phyloP scores from a whole-genome alignment of 2,888 invertebrate genomes.

The Thecophora atra region DNA sequence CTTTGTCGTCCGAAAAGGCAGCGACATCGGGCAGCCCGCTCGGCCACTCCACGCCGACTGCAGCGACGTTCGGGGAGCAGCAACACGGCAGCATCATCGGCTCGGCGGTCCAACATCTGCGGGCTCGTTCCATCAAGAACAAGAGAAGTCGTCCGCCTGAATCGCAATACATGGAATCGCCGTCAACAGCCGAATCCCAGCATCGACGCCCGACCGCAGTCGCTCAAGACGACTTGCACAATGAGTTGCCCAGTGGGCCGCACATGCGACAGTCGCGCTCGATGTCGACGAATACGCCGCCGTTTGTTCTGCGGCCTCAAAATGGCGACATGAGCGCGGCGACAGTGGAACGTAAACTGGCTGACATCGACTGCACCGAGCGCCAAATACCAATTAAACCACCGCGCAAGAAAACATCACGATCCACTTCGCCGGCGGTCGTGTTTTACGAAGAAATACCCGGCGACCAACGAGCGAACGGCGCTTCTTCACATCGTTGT shows the following conservation, averaged over 20 bases:
- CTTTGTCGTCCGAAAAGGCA: slow-evolving; percentile 65
- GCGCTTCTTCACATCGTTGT: no score
- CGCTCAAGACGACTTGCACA: slow-evolving; percentile 43
- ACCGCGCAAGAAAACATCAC: slow-evolving; percentile 62
- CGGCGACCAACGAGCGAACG: background rate
- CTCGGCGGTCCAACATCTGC: slow-evolving; percentile 56
- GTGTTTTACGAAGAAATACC: slow-evolving; percentile 35
- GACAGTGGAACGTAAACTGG: slow-evolving; percentile 19
- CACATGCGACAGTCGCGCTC: slow-evolving; percentile 53
- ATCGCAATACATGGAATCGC: slow-evolving; percentile 39
- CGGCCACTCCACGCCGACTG: slow-evolving; percentile 44
- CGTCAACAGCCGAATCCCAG: no score
- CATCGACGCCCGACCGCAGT: no score
- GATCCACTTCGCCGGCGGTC: slow-evolving; percentile 57
- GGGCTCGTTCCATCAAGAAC: slow-evolving; percentile 58
- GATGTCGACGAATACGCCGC: slow-evolving; percentile 61
- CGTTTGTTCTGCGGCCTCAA: slow-evolving; percentile 49
- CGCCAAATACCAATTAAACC: slow-evolving; percentile 59
- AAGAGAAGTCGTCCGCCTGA: slow-evolving; percentile 42
- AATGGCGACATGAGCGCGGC: background rate
- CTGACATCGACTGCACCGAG: slow-evolving; percentile 50
- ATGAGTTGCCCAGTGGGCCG: slow-evolving; percentile 19
- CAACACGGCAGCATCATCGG: slow-evolving; percentile 60
- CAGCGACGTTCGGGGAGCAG: slow-evolving; percentile 51
- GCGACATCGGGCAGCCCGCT: slow-evolving; percentile 50